Evolutionary conservation across 2,113 vertebrate genomes (phyloP), one percentile per base, ranked within the genome.

Genomic region (Leptobrachium leishanense): DNA sequence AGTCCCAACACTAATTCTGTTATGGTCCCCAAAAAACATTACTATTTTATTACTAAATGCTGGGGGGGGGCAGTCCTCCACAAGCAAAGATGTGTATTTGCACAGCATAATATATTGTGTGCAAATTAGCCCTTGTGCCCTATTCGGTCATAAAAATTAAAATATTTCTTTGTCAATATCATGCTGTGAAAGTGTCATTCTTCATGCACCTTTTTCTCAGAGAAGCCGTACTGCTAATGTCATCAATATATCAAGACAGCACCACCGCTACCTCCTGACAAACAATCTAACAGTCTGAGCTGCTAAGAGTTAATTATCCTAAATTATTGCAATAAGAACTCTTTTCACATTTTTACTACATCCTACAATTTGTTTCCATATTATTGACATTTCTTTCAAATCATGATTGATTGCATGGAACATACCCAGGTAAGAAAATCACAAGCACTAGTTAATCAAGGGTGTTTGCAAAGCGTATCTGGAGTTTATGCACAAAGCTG

Each of bases 361-460:
- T 74, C 50, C 53, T 81, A 74, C 53, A 74, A 81, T 81, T 81
- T 81, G 78, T 74, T 81, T 81, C 78, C 74, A 81, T 81, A 81
- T 81, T 81, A 81, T 81, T 81, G 78, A 81, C 72, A 68, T 41
- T 81, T 62, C 63, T 65, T 74, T 81, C 71, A 81, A 81, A 81
- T 74, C 78, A 81, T 81, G 78, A 81, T 81, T 81, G 78, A 81
- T 81, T 74, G 78, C 44, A 50, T 81, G 41, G 72, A 81, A 81
- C 65, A 55, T 74, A 74, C 78, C 67, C 55, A 81, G 78, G 78
- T 81, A 81, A 81, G 71, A 81, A 81, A 81, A 81, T 74, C 78
- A 81, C 78, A 74, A 74, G 78, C 72, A 68, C 64, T 46, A 81
- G 78, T 74, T 81, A 81, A 81, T 81, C 77, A 74, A 81, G 72